Evolutionary conservation across 2,113 vertebrate species (phyloP).

Genomic region (Eulemur rufifrons): DNA sequence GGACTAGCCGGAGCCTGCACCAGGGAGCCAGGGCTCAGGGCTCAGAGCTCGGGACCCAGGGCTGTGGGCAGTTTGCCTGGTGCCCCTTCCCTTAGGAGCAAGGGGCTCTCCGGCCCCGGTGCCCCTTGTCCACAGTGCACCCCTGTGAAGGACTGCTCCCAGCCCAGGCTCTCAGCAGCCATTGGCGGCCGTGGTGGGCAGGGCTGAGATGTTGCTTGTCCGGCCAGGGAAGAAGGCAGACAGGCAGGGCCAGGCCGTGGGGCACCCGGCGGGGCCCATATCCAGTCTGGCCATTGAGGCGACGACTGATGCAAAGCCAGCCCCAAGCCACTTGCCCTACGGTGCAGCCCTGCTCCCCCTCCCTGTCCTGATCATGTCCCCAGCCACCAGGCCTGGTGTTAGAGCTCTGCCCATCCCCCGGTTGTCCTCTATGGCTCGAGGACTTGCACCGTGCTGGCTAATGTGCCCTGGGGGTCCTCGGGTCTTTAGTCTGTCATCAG

Average conservation of each 20-base stretch:
- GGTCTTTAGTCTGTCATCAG: neutral
- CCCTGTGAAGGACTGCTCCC: neutral
- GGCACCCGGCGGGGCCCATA: no score
- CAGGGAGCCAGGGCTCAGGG: no score
- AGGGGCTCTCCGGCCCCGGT: fast-evolving
- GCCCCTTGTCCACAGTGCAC: neutral
- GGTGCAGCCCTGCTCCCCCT: no score
- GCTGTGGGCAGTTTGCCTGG: neutral
- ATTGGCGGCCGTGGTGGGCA: neutral
- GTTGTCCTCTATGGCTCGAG: neutral
- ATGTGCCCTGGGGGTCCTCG: neutral
- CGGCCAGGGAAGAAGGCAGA: no score
- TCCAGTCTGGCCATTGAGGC: no score
- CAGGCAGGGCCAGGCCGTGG: no score
- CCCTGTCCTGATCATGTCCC: no score
- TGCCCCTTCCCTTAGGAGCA: neutral
- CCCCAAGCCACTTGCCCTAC: no score
- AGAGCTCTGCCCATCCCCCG: neutral
- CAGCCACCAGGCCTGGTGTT: no score
- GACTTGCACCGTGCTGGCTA: neutral
- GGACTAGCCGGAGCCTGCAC: neutral
- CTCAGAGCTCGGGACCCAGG: no score
- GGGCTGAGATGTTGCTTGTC: neutral
- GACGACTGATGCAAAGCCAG: no score
- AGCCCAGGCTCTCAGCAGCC: neutral